Percentiles rank a stretch among this genome's conserved stretches.
Conservation (phyloP, 2,888 invertebrate genomes). For the Zygaena filipendulae region DNA sequence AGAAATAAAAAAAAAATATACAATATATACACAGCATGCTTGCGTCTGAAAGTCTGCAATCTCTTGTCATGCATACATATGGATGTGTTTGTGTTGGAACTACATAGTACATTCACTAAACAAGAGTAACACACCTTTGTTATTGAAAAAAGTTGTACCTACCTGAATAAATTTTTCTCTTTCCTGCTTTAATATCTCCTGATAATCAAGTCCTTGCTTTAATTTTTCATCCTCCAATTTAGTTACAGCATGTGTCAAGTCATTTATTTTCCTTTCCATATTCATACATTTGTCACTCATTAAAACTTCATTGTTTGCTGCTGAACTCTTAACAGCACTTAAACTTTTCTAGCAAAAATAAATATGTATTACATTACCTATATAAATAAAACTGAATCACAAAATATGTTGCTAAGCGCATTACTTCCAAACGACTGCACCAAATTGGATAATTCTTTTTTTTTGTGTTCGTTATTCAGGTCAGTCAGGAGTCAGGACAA, state of each 20-base stretch:
- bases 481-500: no score
- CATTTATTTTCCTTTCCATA: slow-evolving; percentile 47
- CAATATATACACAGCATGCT: no score
- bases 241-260: slow-evolving; percentile 35
- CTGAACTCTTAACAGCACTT: slow-evolving; percentile 33
- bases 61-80: no score
- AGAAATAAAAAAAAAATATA: no score
- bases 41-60: no score
- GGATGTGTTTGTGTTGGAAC: background rate
- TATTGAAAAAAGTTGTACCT: no score
- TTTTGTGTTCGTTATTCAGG: no score
- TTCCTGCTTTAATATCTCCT: slow-evolving; percentile 47
- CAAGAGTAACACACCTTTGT: no score
- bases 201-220: slow-evolving; percentile 39
- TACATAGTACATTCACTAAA: no score
- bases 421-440: no score
- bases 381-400: background rate
- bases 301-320: slow-evolving; percentile 46
- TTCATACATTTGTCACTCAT: slow-evolving; percentile 49
- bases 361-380: slow-evolving; percentile 1
- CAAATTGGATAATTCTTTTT: no score
- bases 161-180: slow-evolving; percentile 46
- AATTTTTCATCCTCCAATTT: slow-evolving; percentile 53
- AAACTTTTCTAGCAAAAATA: slow-evolving; percentile 33
- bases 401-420: no score